Percentiles rank a stretch among this genome's conserved stretches.
phyloP scores from a whole-genome alignment of 2,113 vertebrate genomes.

The Odontophorus gujanensis region DNA sequence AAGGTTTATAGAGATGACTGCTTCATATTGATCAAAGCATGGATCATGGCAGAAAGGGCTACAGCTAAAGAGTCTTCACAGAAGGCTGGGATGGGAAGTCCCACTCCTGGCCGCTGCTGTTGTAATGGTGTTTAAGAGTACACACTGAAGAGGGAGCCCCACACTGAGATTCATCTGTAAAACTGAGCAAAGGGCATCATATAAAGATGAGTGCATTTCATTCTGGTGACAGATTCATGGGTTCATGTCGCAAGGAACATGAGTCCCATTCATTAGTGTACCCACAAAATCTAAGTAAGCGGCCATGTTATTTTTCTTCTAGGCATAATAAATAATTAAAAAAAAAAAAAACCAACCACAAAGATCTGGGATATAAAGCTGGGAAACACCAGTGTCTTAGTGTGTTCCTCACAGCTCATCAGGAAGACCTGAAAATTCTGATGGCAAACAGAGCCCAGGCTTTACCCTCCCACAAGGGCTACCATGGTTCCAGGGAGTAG shows the following conservation, averaged over 20 bases:
- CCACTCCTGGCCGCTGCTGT: not conserved
- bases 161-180: not conserved
- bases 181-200: not conserved
- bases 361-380: not conserved
- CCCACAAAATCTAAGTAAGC: not conserved
- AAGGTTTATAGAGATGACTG: not conserved
- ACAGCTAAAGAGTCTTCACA: not conserved
- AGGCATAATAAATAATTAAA: not conserved
- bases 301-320: not conserved
- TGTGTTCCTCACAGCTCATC: not conserved
- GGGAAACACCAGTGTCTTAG: not conserved
- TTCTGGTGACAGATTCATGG: not conserved
- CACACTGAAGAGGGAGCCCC: not conserved
- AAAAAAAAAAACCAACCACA: not conserved
- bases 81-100: not conserved
- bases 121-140: no score
- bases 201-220: not conserved
- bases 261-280: not conserved
- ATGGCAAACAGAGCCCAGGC: not conserved
- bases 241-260: not conserved
- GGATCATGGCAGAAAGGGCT: rapidly evolving
- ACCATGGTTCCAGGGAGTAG: not conserved
- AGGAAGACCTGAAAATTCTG: not conserved
- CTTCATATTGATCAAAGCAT: not conserved
- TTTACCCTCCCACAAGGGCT: not conserved